Percentiles rank a stretch among this genome's conserved stretches.
These are phyloP conservation scores for Scolanthus callimorphus DNA, from an alignment of 92 coral and sea anemone genomes.

Conservation along the genomic window DNA sequence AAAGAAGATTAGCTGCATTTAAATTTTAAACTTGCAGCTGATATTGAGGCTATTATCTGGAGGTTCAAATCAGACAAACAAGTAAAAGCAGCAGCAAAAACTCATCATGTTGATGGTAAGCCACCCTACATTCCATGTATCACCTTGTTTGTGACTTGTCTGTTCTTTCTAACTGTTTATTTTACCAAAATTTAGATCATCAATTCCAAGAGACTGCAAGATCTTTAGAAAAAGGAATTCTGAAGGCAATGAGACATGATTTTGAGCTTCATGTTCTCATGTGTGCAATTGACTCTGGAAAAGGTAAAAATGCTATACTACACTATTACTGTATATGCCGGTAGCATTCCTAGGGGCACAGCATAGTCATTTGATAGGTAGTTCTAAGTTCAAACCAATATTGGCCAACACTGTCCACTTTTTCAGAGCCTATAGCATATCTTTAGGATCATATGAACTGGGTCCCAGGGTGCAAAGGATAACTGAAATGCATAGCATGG, in stretches of 20 bases:
- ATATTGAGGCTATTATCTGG: constrained; percentile 17
- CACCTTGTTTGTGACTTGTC: neutral
- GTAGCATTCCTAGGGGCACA: too few species aligned
- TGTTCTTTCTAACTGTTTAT: neutral
- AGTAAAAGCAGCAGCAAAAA: constrained; percentile 15
- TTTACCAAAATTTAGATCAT: constrained; percentile 5
- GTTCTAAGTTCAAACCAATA: too few species aligned
- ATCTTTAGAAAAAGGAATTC: constrained; percentile 14
- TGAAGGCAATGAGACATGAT: constrained; percentile 6
- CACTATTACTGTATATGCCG: too few species aligned
- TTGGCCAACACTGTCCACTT: too few species aligned
- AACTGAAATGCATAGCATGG: too few species aligned
- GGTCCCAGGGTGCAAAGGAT: too few species aligned
- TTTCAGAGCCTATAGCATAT: too few species aligned
- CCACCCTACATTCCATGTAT: neutral
- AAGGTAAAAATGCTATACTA: too few species aligned
- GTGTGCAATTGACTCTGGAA: constrained; percentile 17
- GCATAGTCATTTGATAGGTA: too few species aligned
- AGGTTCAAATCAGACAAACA: constrained; percentile 10
- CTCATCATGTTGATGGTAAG: constrained; percentile 25
- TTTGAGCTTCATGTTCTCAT: constrained; percentile 10
- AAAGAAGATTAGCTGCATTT: too few species aligned
- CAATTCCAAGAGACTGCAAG: constrained; percentile 8
- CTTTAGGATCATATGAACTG: too few species aligned
- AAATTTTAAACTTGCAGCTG: too few species aligned